Conservation (phyloP, 1,140 invertebrate genomes). For the Mizuhopecten yessoensis region DNA sequence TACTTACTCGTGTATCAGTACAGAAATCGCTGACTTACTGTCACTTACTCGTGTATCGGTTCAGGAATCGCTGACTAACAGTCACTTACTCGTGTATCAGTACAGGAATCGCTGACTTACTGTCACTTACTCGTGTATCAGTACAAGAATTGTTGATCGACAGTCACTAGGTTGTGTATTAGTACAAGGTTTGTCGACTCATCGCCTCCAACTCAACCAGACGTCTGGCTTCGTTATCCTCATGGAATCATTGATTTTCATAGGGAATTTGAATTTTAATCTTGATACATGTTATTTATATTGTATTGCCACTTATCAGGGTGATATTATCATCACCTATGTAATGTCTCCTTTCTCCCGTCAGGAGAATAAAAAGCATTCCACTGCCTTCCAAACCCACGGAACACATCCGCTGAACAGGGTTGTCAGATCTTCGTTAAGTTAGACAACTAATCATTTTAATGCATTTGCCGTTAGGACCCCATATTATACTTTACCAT, state of each 20-base stretch:
- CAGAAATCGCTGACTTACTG: not conserved
- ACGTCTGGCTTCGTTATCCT: conserved; percentile 16
- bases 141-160: not conserved
- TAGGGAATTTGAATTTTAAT: conserved; percentile 30
- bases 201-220: not conserved
- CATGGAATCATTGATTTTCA: not conserved
- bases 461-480: not conserved
- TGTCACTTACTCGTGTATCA: not conserved
- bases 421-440: not conserved
- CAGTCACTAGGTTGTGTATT: not conserved
- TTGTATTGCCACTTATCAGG: not conserved
- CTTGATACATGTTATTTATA: conserved; percentile 24
- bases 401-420: not conserved
- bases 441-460: not conserved
- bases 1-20: not conserved
- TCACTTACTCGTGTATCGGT: not conserved
- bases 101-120: not conserved
- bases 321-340: not conserved
- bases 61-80: not conserved
- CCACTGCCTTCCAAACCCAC: not conserved
- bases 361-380: not conserved
- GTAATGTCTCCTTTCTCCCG: not conserved
- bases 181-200: not conserved
- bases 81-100: not conserved
- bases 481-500: not conserved